phyloP scores from a whole-genome alignment of 2,797 vertebrate genomes.

The Xiphorhynchus erythropygius region DNA sequence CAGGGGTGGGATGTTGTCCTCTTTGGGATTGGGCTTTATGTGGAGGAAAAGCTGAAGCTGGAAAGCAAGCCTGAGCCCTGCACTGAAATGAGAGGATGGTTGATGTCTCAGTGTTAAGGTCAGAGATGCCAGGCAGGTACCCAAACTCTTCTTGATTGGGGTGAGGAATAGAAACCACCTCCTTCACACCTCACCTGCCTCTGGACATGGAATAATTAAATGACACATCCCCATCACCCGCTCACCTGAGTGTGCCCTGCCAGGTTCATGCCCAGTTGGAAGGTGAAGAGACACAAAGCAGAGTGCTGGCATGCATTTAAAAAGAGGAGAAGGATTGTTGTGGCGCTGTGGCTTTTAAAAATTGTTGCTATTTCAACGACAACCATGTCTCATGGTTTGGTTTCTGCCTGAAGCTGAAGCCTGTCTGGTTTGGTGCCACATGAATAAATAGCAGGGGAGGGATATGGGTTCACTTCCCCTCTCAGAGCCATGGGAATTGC shows the following conservation, averaged over 20 bases:
- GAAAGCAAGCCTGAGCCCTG: not conserved
- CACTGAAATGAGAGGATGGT: not conserved
- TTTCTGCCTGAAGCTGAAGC: not conserved
- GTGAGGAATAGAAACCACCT: not conserved
- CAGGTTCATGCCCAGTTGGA: not conserved
- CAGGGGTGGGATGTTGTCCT: not conserved
- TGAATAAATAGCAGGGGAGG: not conserved
- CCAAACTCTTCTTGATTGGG: not conserved
- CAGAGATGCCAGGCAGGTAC: not conserved
- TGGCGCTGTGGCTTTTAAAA: not conserved
- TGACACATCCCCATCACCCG: not conserved
- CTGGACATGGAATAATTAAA: not conserved
- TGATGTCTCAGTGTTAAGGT: accelerated
- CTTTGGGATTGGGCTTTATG: not conserved
- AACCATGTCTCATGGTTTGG: not conserved
- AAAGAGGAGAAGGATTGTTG: not conserved
- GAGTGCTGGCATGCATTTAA: not conserved
- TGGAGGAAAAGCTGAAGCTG: not conserved
- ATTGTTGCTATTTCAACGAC: not conserved
- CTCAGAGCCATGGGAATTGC: not conserved
- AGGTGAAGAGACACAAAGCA: not conserved
- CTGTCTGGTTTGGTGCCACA: not conserved
- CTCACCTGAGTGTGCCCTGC: accelerated
- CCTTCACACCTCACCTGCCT: not conserved
- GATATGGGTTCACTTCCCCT: not conserved